These are phyloP conservation scores for Poecilia velifera DNA, from an alignment of 2,797 vertebrate species.

Conservation along the genomic window DNA sequence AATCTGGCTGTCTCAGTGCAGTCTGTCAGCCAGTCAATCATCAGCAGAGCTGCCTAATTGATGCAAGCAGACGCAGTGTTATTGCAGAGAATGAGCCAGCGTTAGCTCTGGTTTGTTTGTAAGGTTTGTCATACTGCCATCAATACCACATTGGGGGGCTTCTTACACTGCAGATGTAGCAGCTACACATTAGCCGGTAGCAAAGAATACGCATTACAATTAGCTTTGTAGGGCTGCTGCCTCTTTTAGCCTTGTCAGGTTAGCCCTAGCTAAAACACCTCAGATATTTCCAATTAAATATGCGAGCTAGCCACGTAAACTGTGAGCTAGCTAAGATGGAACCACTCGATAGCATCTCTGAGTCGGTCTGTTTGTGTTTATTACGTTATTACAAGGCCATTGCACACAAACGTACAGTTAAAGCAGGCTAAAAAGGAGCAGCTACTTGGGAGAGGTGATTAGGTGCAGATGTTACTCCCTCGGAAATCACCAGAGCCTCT, in stretches of 20 bases:
- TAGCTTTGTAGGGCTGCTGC: conserved; percentile 52
- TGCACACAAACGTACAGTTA: conserved; percentile 2
- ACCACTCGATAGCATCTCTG: conserved; percentile 47
- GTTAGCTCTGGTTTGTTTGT: conserved; percentile 12
- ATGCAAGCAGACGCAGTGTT: conserved; percentile 35
- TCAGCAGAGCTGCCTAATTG: conserved; percentile 44
- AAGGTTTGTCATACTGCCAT: conserved; percentile 20
- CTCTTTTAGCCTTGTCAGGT: conserved; percentile 42
- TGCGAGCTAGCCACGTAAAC: conserved; percentile 44
- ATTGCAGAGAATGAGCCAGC: conserved; percentile 19
- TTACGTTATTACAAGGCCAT: conserved; percentile 6
- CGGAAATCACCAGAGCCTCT: conserved; percentile 44
- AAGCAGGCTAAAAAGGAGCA: conserved; percentile 58
- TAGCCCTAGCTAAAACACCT: conserved; percentile 56
- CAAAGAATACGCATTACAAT: conserved; percentile 65
- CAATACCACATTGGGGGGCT: conserved; percentile 33
- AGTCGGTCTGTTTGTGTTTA: conserved; percentile 46
- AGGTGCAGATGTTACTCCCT: conserved; percentile 75
- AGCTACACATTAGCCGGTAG: conserved; percentile 45
- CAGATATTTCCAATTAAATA: conserved; percentile 54
- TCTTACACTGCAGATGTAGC: conserved; percentile 22
- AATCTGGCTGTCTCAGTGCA: conserved; percentile 42
- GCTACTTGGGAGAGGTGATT: conserved; percentile 71
- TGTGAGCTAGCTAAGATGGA: conserved; percentile 45
- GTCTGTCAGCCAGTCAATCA: conserved; percentile 57